Evolutionary conservation across 2,888 invertebrate species (phyloP), one percentile per base, ranked within the genome.

Genomic region (Pilophorus perplexus): DNA sequence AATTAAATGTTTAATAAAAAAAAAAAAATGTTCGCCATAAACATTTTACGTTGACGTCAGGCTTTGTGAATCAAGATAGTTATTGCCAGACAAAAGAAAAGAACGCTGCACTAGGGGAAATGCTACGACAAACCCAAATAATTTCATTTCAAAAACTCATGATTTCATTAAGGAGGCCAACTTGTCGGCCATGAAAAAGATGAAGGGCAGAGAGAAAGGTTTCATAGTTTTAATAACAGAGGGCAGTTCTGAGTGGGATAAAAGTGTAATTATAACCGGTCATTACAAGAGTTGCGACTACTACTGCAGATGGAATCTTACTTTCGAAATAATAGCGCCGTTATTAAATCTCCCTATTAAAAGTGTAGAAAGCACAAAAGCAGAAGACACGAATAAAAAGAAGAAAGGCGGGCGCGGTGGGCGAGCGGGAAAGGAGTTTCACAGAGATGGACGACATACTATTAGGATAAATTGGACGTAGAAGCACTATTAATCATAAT

Each of bases 331-430:
- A 64, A 64, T 50, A 33, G 64, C 37, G 18, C 48, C 38, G 64
- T 64, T 64, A 64, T 64, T 64, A 64, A 64, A 64, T 64, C 50
- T 64, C 37, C 20, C 64, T 48, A 50, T 64, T 50, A 85, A 73
- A 82, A 84, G 59, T 59, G 59, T 40, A 59, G 4, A n/a, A 12
- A 28, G 44, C 59, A 38, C 55, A 57, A 57, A 52, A 57, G 55
- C 55, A 38, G 55, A 57, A 57, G 55, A 40, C 55, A 57, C 40
- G 55, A 33, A 22, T 22, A 8, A 18, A 22, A 40, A 25, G 14
- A 22, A 22, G 22, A 20, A 12, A 22, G 3, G 40, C 38, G 55
- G 37, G 22, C 5, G n/a, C 14, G 16, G n/a, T 33, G 37, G n/a
- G 8, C 8, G 37, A 33, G 37, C 10, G 42, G 42, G n/a, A n/a